Conservation (phyloP, 2,797 vertebrate genomes). For the Spinibarbus caldwelli region DNA sequence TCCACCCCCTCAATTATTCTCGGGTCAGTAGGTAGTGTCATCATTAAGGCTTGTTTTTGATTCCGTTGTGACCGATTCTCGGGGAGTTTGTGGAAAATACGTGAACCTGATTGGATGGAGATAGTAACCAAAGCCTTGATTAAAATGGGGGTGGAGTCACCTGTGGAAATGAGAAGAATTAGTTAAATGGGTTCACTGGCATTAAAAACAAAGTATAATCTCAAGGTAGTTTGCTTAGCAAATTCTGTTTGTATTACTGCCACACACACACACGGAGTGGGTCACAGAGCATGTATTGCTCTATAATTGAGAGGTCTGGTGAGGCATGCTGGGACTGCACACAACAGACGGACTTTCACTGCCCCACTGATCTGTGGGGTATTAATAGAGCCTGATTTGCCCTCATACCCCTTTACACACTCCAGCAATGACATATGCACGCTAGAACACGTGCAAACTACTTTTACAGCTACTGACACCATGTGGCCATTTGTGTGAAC, state of each 20-base stretch:
- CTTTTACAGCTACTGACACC: constrained; percentile 64
- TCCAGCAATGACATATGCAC: constrained; percentile 60
- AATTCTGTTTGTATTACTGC: constrained; percentile 24
- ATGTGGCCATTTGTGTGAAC: constrained; percentile 62
- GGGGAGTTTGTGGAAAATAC: constrained; percentile 22
- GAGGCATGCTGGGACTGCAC: constrained; percentile 66
- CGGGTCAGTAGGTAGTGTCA: constrained; percentile 28
- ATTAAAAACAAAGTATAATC: neutral
- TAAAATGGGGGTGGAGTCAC: constrained; percentile 14
- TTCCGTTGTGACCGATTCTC: constrained; percentile 2
- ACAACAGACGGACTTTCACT: constrained; percentile 69
- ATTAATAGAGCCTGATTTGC: constrained; percentile 61
- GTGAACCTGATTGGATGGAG: constrained; percentile 44
- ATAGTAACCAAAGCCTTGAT: constrained; percentile 25
- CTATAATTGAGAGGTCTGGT: constrained; percentile 54
- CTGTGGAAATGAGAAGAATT: constrained; percentile 43
- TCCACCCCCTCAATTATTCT: constrained; percentile 26
- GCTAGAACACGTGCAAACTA: constrained; percentile 55
- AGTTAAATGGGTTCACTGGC: neutral
- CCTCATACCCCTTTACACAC: constrained; percentile 50
- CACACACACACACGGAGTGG: too few relatives aligned
- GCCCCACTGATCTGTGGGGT: constrained; percentile 57
- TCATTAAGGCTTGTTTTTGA: constrained; percentile 18
- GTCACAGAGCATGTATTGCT: constrained; percentile 60
- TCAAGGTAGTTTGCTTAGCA: neutral